A percentile compares a stretch with the other conserved stretches of the same genome.
Evolutionary conservation across 2,113 vertebrate species (phyloP).

Genomic region (Genyomyrus donnyi): DNA sequence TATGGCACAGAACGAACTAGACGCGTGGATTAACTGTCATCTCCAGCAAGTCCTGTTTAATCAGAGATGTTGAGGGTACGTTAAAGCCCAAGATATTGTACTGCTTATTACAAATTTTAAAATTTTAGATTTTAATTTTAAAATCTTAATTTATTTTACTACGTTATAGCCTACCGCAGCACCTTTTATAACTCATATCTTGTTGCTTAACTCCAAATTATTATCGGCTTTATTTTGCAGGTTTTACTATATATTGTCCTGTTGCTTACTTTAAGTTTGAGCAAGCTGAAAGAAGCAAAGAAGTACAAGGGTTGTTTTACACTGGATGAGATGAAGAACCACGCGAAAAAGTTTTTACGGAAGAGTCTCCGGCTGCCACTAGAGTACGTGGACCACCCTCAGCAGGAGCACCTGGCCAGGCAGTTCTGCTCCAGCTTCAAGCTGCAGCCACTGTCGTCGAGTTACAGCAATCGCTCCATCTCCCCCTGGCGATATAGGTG

Average conservation of each 20-base stretch:
- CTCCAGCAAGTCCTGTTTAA: not conserved
- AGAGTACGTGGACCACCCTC: rapidly evolving
- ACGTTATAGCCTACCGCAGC: not conserved
- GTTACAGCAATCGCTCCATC: constrained; percentile 59
- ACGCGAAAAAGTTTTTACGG: constrained; percentile 7
- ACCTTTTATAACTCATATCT: not conserved
- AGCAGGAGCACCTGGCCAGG: not conserved
- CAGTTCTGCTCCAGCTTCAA: constrained; percentile 44
- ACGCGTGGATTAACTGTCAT: not conserved
- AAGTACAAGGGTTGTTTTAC: constrained; percentile 29
- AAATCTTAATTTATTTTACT: not conserved
- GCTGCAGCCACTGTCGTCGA: not conserved
- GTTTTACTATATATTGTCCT: not conserved
- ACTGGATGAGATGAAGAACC: not conserved
- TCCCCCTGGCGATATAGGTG: constrained; percentile 73
- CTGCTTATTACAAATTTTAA: too few relatives aligned
- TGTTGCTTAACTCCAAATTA: not conserved
- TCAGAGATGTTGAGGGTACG: constrained; percentile 17
- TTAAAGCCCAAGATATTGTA: not conserved
- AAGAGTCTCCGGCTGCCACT: not conserved
- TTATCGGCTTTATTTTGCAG: not conserved
- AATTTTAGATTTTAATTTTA: not conserved
- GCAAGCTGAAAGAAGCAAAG: not conserved
- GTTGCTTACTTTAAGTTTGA: not conserved
- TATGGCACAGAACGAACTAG: constrained; percentile 12